These are phyloP conservation scores for Chironomus tepperi DNA, from an alignment of 1,140 invertebrate genomes.

Conservation along the genomic window DNA sequence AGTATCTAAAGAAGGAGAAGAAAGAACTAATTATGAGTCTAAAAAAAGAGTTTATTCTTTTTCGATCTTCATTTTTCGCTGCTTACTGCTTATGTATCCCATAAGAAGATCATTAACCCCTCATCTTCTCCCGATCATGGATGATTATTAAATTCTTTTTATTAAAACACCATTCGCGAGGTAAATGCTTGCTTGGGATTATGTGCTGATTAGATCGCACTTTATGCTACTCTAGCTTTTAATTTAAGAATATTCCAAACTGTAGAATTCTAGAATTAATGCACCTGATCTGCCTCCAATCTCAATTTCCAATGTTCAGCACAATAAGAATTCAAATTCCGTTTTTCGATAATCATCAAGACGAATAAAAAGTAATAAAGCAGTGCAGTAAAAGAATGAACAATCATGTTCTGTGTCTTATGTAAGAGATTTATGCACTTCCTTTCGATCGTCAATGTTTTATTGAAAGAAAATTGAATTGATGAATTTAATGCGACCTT, in stretches of 20 bases:
- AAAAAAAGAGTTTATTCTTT: background rate
- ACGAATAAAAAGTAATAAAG: too few relatives aligned
- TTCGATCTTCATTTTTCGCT: slow-evolving; percentile 2
- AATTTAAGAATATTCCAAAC: too few relatives aligned
- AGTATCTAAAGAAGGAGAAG: background rate
- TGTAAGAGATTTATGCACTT: slow-evolving; percentile 3
- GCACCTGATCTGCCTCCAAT: too few relatives aligned
- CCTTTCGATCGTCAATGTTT: background rate
- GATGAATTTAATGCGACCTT: background rate
- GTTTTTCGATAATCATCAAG: too few relatives aligned
- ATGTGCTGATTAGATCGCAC: too few relatives aligned
- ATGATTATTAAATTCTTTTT: too few relatives aligned
- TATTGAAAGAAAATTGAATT: background rate
- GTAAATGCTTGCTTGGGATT: too few relatives aligned
- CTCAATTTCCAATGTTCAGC: too few relatives aligned
- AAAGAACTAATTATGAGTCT: background rate
- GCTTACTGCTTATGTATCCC: background rate
- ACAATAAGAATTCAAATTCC: too few relatives aligned
- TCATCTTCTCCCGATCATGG: background rate
- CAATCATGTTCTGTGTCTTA: background rate
- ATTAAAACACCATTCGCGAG: too few relatives aligned
- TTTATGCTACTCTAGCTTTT: too few relatives aligned
- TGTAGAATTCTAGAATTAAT: too few relatives aligned
- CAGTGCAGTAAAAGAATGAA: background rate
- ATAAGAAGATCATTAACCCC: slow-evolving; percentile 15